A percentile compares a stretch with the other conserved stretches of the same genome.
Evolutionary conservation across 2,113 vertebrate species (phyloP).

Genomic region (Cricetomys ansorgei): DNA sequence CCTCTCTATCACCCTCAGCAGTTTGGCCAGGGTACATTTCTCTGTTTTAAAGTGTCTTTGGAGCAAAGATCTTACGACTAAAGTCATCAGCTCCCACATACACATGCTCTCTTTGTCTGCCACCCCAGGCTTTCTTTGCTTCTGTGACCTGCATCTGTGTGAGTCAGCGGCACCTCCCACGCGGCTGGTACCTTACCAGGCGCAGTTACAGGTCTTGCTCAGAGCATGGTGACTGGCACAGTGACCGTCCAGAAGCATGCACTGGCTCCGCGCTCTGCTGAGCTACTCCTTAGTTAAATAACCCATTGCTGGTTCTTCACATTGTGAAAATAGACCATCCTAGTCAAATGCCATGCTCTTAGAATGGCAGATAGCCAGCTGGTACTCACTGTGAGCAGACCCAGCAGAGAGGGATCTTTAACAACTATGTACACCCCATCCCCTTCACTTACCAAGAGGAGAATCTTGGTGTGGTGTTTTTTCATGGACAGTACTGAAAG

Average conservation of each 20-base stretch:
- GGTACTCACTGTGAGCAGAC: neutral
- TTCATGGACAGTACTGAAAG: constrained; percentile 62
- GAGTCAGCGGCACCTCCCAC: neutral
- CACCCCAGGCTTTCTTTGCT: neutral
- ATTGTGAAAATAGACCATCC: neutral
- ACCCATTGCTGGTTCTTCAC: neutral
- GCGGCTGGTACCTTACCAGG: rapidly evolving
- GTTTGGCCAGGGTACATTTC: neutral
- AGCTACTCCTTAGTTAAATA: neutral
- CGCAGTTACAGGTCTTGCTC: neutral
- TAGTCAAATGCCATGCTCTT: neutral
- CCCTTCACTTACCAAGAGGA: constrained; percentile 67
- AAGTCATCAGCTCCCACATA: neutral
- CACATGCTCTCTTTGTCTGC: neutral
- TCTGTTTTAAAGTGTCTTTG: neutral
- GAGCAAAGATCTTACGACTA: neutral
- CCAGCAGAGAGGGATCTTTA: neutral
- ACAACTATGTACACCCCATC: rapidly evolving
- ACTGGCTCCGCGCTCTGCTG: neutral
- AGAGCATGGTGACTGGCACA: neutral
- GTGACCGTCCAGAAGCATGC: neutral
- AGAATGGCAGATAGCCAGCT: neutral
- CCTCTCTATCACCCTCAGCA: neutral
- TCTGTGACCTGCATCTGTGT: neutral
- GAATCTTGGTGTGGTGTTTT: constrained; percentile 67